Percentiles rank a stretch among this genome's conserved stretches.
phyloP scores from a whole-genome alignment of 2,113 vertebrate species.

The Chloropsis hardwickii region DNA sequence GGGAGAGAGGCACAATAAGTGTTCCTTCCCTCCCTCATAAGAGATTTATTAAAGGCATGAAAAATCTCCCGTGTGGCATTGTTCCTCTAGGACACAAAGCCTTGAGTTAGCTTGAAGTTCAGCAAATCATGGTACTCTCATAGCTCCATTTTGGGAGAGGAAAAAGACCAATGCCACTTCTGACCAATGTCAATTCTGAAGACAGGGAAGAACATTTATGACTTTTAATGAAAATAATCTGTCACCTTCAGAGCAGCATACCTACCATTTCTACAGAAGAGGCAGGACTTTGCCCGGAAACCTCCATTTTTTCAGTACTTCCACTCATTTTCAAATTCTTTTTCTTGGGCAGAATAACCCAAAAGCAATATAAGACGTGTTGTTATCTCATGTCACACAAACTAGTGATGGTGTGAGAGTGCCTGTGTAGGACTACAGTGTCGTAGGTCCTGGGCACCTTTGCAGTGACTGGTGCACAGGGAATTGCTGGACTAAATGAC shows the following conservation, averaged over 20 bases:
- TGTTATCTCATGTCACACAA: background rate
- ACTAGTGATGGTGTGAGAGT: background rate
- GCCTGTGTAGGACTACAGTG: background rate
- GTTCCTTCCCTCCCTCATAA: background rate
- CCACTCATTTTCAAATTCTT: background rate
- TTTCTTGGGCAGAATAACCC: background rate
- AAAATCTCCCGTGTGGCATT: rapidly evolving
- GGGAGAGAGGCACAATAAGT: background rate
- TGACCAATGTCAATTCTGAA: background rate
- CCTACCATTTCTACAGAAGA: background rate
- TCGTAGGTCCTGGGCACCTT: background rate
- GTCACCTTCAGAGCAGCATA: background rate
- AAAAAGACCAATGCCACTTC: background rate
- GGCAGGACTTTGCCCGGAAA: background rate
- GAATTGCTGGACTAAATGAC: background rate
- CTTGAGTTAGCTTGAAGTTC: background rate
- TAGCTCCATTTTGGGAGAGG: background rate
- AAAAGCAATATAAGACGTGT: background rate
- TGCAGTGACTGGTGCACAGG: background rate
- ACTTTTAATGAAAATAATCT: background rate
- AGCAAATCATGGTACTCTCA: background rate
- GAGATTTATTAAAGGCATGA: background rate
- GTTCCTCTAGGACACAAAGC: background rate
- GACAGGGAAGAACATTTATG: background rate
- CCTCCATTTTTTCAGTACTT: background rate